Base-by-base conservation (phyloP, 2,888 invertebrate genomes). In the Meghimatium bilineatum region DNA sequence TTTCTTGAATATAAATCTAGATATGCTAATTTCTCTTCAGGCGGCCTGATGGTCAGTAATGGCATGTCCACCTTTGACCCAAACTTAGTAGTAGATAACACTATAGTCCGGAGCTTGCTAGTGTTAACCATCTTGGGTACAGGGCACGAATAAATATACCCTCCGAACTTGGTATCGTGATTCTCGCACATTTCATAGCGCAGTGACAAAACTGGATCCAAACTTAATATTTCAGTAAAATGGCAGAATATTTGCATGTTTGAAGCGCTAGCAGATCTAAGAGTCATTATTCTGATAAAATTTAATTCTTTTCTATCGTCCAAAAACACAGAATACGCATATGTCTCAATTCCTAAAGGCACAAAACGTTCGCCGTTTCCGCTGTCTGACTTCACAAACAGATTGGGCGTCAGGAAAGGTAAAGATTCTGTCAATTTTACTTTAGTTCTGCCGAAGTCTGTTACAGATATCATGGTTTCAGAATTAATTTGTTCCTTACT, bases 151-250 rank as follows among this genome's bases (percentile, higher is more conserved):
- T 90, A 84, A 17, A 92, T 89, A 83, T 88, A 91, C 8, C 91
- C 92, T 26, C 92, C 92, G 83, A 80, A 91, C 90, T 29, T 92
- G 92, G 66, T 92, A 76, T 20, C 91, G 56, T 92, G 92, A 84
- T 92, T 92, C 84, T 92, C 92, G 87, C 91, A 91, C 82, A 91
- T 87, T 85, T 92, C 90, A 83, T 92, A 92, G 29, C 86, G 83
- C 20, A 49, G 80, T 5, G 87, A 72, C 29, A 83, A 76, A 74
- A 69, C 49, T 14, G 52, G 80, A 10, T 49, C 29, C 20, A 56
- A 66, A 26, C 44, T 36, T 49, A 63, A 56, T 29, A 63, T 82
- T 17, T 66, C 85, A 34, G 77, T 79, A 80, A 90, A 89, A 67
- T 87, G 87, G 78, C 91, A 91, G 69, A 86, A 87, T 17, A 90